These are phyloP conservation scores for Trissolcus brochymenae DNA, from an alignment of 2,888 invertebrate species.

Conservation along the genomic window DNA sequence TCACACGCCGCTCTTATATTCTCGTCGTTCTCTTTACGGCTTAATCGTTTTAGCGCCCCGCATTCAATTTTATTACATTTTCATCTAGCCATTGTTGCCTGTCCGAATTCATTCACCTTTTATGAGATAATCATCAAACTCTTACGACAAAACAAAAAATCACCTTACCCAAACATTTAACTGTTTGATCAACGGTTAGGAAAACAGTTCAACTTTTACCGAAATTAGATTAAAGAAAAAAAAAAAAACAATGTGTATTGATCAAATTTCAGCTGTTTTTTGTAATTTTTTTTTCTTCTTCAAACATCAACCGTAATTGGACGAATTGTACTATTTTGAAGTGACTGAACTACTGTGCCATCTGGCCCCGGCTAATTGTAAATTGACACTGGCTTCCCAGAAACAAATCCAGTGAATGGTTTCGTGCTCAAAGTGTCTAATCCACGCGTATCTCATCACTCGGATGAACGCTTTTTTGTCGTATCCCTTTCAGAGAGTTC, in stretches of 20 bases:
- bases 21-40: conserved; percentile 7
- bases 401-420: conserved; percentile 41
- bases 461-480: conserved; percentile 10
- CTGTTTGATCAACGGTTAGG: conserved; percentile 1
- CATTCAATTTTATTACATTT: neutral
- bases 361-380: conserved; percentile 42
- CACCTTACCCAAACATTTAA: no score
- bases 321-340: neutral
- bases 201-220: neutral
- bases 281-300: neutral
- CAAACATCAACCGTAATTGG: neutral
- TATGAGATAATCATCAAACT: conserved; percentile 2
- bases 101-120: conserved; percentile 2
- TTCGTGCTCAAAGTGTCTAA: conserved; percentile 11
- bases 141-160: neutral
- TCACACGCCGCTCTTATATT: neutral
- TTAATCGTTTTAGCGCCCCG: conserved; percentile 16
- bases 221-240: no score
- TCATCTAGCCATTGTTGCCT: conserved; percentile 8
- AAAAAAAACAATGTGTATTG: no score
- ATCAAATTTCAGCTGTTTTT: no score
- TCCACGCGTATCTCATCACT: conserved; percentile 25
- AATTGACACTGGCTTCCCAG: conserved; percentile 41
- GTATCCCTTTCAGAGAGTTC: no score
- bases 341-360: conserved; percentile 25